Base-by-base conservation (phyloP, 1,140 invertebrate genomes). In the Bombus sibiricus region DNA sequence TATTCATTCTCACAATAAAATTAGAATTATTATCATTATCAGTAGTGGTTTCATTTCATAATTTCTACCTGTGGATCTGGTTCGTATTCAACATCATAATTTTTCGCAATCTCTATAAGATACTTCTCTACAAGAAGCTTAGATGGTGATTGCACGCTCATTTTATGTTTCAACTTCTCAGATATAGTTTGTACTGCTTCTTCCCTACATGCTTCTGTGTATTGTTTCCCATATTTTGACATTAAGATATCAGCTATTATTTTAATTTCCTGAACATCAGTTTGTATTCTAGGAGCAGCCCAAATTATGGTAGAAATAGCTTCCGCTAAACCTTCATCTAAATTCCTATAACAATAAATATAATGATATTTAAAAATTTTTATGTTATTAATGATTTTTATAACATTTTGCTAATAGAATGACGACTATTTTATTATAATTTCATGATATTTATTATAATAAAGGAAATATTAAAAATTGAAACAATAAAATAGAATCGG, bases 61-160 rank as follows among this genome's bases (percentile, higher is more conserved):
- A 43, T 66, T 41, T 47, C 32, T 62, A 85, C 83, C 95, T 98
- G 97, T 88, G 98, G 97, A 97, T 99, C 98, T 32, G 99, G 98
- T 89, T 98, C 97, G 94, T 99, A 99, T 72, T 97, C 96, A 72
- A 99, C 97, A 94, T 98, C 98, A 92, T 98, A 99, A 94, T 98
- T 98, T 93, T 98, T 99, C 9, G 99, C 98, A 90, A 99, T 99
- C 95, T 99, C 99, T 91, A 99, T 97, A 37, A 99, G 94, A 95
- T 99, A 99, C 92, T 98, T 98, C 94, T 99, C 99, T 71, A 99
- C 98, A 18, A 99, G 95, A 80, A 99, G 95, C 94, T 99, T 99
- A 1, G 99, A 98, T 6, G 99, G 99, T 68, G 98, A 98, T 92
- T 99, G 98, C 6, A 99, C 97, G 64, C 98, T 97, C 94, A 99